Evolutionary conservation across 1,140 invertebrate genomes (phyloP), one percentile per base, ranked within the genome.

Genomic region (Drosophila nasuta): DNA sequence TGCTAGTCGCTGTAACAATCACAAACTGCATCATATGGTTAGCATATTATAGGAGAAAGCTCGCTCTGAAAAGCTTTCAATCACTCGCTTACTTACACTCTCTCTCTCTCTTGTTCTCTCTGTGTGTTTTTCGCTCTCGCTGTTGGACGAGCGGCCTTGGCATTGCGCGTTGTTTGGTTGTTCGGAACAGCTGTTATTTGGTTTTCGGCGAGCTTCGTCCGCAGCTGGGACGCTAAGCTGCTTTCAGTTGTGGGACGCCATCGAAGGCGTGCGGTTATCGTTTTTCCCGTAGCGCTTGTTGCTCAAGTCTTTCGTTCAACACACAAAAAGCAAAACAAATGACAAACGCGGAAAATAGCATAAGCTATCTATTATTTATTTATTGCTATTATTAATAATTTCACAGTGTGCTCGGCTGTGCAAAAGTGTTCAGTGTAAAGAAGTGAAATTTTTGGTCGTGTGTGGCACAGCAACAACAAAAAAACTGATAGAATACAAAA

Each of bases 91-190:
- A 20, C 20, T 15, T 1, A 3, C 56, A 67, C 35, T 17, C n/a
- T 30, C 51, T 54, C 51, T n/a, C 5, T 30, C 51, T 17, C 11
- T 57, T 6, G 8, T 11, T 59, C 56, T 58, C 13, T 17, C 33
- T 6, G 5, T 20, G 5, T n/a, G 6, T 30, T n/a, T 11, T 13
- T 57, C n/a, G 8, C 11, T 59, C 56, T 58, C 13, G 5, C 33
- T n/a, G 1, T 30, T 8, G 30, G 46, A 52, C 8, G 25, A 20
- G 63, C 82, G 83, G 83, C 80, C 83, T 87, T 88, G 83, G 80
- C 83, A 74, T 80, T 85, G 82, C 63, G 11, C 41, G 57, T 13
- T 57, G 11, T 38, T 59, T 28, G 41, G 20, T 65, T 43, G 73
- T 30, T 7, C 35, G 33, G 49, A 76, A 79, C 79, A 79, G 79